Base-by-base conservation (phyloP, 2,888 invertebrate genomes). In the Amblyteles armatorius region DNA sequence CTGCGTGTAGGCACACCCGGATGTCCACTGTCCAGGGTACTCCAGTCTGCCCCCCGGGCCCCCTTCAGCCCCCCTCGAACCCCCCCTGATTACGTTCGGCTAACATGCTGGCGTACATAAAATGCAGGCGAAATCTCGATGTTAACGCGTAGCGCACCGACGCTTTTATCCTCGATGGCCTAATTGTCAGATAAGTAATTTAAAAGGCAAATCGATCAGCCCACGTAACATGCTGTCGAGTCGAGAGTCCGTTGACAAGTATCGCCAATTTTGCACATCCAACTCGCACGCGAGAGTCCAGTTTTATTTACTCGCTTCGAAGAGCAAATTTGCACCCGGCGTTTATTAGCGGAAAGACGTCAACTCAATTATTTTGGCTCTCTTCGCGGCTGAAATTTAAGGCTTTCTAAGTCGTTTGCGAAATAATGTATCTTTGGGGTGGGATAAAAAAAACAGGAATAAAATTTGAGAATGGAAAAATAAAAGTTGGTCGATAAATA, bases 1-100 rank as follows among this genome's bases (percentile, higher is more conserved):
- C 74, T 81, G 84, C 81, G 83, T 86, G 83, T 83, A 86, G 86
- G 83, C 86, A 86, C 79, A 86, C 86, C 86, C 83, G 83, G 86
- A 86, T 86, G 83, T 83, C 77, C 80, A 83, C 72, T 73, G 81
- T 74, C 73, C 63, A 78, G 69, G 73, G 55, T 79, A 67, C 82
- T 33, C 16, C 29, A 6, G 26, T 60, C 29, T 60, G 60, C 5
- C 33, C 16, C 29, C 29, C 29, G 3, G 29, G 29, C 29, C 29
- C 60, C 16, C 29, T 5, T 44, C 0, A 13, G 44, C 2, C 36
- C 3, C 33, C 33, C 5, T 33, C 33, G 33, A 29, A 29, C 22
- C 57, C 60, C 26, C 29, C 13, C 1, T 60, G 60, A 60, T 60
- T 60, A 60, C 60, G 60, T 33, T 7, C 29, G 16, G 16, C 16